phyloP scores from a whole-genome alignment of 37 sponge, comb jelly and placozoan genomes.

The Diacarnus erythraeanus region DNA sequence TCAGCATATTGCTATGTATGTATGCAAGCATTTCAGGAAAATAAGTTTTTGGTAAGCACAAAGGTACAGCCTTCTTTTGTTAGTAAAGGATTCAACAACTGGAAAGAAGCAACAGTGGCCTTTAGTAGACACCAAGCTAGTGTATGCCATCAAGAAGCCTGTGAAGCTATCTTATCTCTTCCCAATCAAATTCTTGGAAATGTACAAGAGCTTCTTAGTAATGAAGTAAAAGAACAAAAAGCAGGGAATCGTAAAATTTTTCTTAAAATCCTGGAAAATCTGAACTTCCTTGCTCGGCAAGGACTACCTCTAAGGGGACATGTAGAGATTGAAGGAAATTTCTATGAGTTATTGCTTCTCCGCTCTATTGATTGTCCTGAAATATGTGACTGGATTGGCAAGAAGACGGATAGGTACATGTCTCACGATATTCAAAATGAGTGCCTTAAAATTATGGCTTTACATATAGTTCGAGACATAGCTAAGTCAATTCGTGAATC shows the following conservation, averaged over 20 bases:
- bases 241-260: slow-evolving; percentile 55
- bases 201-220: slow-evolving; percentile 52
- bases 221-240: slow-evolving; percentile 36
- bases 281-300: slow-evolving; percentile 70
- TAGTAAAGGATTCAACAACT: too few species aligned
- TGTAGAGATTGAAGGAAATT: slow-evolving; percentile 57
- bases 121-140: slow-evolving; percentile 76
- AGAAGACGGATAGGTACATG: slow-evolving; percentile 65
- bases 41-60: slow-evolving; percentile 46
- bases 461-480: slow-evolving; percentile 58
- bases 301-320: slow-evolving; percentile 70
- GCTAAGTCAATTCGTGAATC: slow-evolving; percentile 28
- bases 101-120: slow-evolving; percentile 71
- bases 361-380: slow-evolving; percentile 43
- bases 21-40: slow-evolving; percentile 28
- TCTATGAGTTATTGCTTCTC: slow-evolving; percentile 45
- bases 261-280: slow-evolving; percentile 40
- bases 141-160: too few species aligned
- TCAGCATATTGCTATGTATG: too few species aligned
- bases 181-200: background rate
- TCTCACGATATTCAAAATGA: too few species aligned
- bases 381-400: too few species aligned
- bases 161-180: too few species aligned
- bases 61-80: slow-evolving; percentile 69
- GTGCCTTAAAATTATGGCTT: slow-evolving; percentile 68